A percentile compares a stretch with the other conserved stretches of the same genome.
Evolutionary conservation across 2,113 vertebrate species (phyloP).

Genomic region (Silurus glanis): DNA sequence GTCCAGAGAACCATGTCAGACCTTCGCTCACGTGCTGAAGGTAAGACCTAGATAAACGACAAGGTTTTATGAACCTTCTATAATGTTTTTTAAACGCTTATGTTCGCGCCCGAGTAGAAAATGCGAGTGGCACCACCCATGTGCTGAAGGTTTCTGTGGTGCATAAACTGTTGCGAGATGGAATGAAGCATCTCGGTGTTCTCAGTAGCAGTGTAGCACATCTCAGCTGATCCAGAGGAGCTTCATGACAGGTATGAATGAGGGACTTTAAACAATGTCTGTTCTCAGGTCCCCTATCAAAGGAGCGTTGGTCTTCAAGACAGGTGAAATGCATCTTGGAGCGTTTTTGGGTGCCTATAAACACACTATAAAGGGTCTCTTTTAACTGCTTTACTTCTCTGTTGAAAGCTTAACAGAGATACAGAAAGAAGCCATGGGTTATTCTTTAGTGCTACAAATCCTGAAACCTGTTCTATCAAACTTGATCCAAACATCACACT

Average conservation of each 20-base stretch:
- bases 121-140: neutral
- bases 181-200: neutral
- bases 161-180: constrained; percentile 44
- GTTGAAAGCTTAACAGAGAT: neutral
- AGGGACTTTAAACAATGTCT: too few species aligned
- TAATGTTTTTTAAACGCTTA: neutral
- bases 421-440: neutral
- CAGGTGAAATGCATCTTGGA: neutral
- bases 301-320: neutral
- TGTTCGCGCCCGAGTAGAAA: neutral
- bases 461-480: too few species aligned
- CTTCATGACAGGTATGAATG: too few species aligned
- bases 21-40: constrained; percentile 85
- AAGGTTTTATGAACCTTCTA: too few species aligned
- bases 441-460: too few species aligned
- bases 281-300: too few species aligned
- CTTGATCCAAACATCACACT: too few species aligned
- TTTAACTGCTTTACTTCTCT: neutral
- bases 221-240: neutral
- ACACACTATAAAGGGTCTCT: neutral
- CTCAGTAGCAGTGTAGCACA: neutral
- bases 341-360: too few species aligned
- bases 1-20: constrained; percentile 90
- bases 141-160: constrained; percentile 14
- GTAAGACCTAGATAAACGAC: constrained; percentile 62